Percentiles rank a stretch among this genome's conserved stretches.
phyloP scores from a whole-genome alignment of 2,888 invertebrate species.

The Chaetoderma sp. region DNA sequence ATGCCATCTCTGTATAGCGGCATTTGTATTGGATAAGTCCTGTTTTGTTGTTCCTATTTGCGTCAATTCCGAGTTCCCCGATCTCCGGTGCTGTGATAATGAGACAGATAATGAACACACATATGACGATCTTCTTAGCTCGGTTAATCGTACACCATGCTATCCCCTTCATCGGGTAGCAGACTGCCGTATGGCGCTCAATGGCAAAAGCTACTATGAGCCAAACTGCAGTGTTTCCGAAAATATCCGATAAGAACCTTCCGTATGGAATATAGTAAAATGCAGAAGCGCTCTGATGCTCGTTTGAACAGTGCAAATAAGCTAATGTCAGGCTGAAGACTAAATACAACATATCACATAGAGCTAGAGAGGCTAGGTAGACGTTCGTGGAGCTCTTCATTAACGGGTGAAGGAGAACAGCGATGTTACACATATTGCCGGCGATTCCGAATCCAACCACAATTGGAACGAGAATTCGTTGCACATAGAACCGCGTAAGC shows the following conservation, averaged over 20 bases:
- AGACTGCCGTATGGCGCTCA: constrained; percentile 82
- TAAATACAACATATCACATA: constrained; percentile 80
- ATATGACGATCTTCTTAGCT: constrained; percentile 77
- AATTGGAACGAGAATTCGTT: constrained; percentile 55
- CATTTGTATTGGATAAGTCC: not conserved
- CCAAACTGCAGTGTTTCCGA: constrained; percentile 79
- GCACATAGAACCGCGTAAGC: constrained; percentile 51
- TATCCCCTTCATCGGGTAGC: constrained; percentile 79
- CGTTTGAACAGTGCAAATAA: constrained; percentile 74
- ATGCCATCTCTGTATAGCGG: constrained; percentile 69
- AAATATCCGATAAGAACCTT: constrained; percentile 78
- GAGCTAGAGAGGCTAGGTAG: constrained; percentile 80
- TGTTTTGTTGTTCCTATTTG: not conserved
- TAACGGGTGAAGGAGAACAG: constrained; percentile 59
- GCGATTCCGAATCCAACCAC: constrained; percentile 58
- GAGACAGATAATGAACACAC: constrained; percentile 75
- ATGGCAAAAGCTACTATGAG: constrained; percentile 82
- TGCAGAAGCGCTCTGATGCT: constrained; percentile 71
- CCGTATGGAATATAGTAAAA: constrained; percentile 73
- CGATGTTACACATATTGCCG: constrained; percentile 64
- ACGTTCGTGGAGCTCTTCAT: constrained; percentile 67
- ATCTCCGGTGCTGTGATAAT: constrained; percentile 76
- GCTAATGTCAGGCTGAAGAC: constrained; percentile 77
- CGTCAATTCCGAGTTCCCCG: constrained; percentile 74
- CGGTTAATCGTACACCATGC: constrained; percentile 77